Base-by-base conservation (phyloP, 1,140 invertebrate species). In the Drosophila orena region DNA sequence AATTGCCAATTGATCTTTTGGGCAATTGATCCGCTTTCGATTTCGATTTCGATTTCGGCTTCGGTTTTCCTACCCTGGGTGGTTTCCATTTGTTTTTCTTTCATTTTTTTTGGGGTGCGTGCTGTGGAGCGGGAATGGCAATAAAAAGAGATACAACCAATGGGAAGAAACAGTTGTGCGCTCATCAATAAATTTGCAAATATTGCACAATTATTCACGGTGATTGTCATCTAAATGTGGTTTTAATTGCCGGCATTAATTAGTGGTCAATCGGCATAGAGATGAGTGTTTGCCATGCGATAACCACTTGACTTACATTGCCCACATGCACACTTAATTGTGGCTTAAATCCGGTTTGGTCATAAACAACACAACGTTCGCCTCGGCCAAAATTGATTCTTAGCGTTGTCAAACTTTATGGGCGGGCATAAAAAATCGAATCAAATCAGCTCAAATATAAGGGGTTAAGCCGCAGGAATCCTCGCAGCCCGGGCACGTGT, bases 1-100 rank as follows among this genome's bases (percentile, higher is more conserved):
- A 88, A 89, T 84, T 89, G 79, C 22, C 84, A 89, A 89, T 89
- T 88, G 84, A 88, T 89, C 84, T 89, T 88, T 88, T 88, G 59
- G 57, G 84, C 84, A 84, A 84, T 84, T 89, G 84, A 89, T 88
- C 84, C 79, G 84, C 80, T 89, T 62, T 69, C 57, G 30, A 59
- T 65, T 66, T 66, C 24, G 24, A 24, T 27, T 27, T 27, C 24
- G 24, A 24, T 24, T 24, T 24, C 59, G 15, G 1, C 84, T 62
- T 69, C 57, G 37, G 4, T 24, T 24, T 24, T 43, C 14, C 14
- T 34, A 44, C 14, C 11, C 59, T 44, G 20, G 17, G 15, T 44
- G 64, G 43, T 35, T 56, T 49, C 27, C 30, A 30, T 44, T 12
- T 30, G 27, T 14, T 15, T 20, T 14, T 46, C 24, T 69, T n/a